phyloP scores from a whole-genome alignment of 1,140 invertebrate genomes.

The Leucophenga varia region DNA sequence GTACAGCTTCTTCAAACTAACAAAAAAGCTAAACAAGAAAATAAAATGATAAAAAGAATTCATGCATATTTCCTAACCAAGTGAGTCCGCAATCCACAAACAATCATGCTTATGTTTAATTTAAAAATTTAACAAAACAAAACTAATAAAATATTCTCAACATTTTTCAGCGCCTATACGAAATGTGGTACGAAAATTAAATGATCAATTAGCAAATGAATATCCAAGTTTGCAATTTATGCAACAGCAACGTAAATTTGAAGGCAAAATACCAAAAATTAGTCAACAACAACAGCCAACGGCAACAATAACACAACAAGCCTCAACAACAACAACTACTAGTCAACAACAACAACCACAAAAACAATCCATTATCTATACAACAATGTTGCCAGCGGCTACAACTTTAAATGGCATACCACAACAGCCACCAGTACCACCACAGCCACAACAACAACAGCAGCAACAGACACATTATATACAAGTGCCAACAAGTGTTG shows the following conservation, averaged over 20 bases:
- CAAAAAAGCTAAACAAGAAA: too few species aligned
- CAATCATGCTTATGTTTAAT: not conserved
- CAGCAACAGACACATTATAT: constrained; percentile 21
- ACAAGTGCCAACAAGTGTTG: constrained; percentile 2
- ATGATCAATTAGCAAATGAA: constrained; percentile 11
- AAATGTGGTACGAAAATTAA: constrained; percentile 5
- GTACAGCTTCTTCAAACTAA: too few species aligned
- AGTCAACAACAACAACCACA: constrained; percentile 35
- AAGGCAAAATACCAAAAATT: constrained; percentile 54
- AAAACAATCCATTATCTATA: constrained; percentile 29
- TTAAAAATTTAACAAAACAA: not conserved
- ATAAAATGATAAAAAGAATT: not conserved
- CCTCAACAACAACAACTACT: constrained; percentile 21
- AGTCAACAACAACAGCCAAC: constrained; percentile 56
- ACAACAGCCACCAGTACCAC: too few species aligned
- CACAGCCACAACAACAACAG: constrained; percentile 21
- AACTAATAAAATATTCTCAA: not conserved
- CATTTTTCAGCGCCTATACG: too few species aligned
- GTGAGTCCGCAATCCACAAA: too few species aligned
- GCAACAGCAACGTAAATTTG: constrained; percentile 50
- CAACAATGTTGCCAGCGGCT: constrained; percentile 50
- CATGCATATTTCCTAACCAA: not conserved
- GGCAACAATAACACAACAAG: constrained; percentile 7
- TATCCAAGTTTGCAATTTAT: constrained; percentile 38
- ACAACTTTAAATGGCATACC: constrained; percentile 50